These are phyloP conservation scores for Karalla daura DNA, from an alignment of 2,797 vertebrate genomes.

Conservation along the genomic window DNA sequence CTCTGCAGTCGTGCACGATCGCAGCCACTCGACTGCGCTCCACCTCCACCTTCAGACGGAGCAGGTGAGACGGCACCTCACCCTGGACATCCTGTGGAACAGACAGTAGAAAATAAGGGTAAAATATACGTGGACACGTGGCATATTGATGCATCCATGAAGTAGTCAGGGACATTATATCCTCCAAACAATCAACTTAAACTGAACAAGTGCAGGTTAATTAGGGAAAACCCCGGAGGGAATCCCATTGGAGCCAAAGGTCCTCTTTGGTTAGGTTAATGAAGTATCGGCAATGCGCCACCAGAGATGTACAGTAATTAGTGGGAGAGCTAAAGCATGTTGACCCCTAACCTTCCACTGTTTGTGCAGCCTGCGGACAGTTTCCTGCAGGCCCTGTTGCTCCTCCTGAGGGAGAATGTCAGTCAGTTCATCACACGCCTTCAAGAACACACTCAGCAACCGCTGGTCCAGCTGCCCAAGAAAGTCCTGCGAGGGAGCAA, in stretches of 20 bases:
- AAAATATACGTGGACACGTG: neutral
- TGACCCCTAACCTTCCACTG: slow-evolving; percentile 94
- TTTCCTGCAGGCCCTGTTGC: slow-evolving; percentile 93
- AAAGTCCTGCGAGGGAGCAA: slow-evolving; percentile 86
- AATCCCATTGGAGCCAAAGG: slow-evolving; percentile 37
- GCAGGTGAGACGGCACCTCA: slow-evolving; percentile 90
- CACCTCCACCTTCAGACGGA: slow-evolving; percentile 89
- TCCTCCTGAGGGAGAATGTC: slow-evolving; percentile 97
- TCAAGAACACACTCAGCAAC: slow-evolving; percentile 94
- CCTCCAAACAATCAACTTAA: slow-evolving; percentile 33
- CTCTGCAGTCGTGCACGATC: slow-evolving; percentile 86
- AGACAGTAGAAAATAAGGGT: slow-evolving; percentile 3
- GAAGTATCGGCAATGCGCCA: slow-evolving; percentile 38
- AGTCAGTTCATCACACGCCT: slow-evolving; percentile 97
- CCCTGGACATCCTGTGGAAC: slow-evolving; percentile 87
- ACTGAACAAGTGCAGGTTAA: slow-evolving; percentile 42
- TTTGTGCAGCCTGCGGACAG: slow-evolving; percentile 94
- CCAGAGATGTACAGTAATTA: slow-evolving; percentile 56
- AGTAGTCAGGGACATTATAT: slow-evolving; percentile 15
- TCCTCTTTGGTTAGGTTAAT: slow-evolving; percentile 56
- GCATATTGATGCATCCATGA: neutral
- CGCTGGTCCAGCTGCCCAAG: slow-evolving; percentile 95
- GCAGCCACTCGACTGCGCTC: slow-evolving; percentile 84
- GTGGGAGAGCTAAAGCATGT: slow-evolving; percentile 44
- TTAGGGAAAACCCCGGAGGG: slow-evolving; percentile 27